phyloP scores from a whole-genome alignment of 2,888 invertebrate genomes.

The Lepidocyrtinus sp. region DNA sequence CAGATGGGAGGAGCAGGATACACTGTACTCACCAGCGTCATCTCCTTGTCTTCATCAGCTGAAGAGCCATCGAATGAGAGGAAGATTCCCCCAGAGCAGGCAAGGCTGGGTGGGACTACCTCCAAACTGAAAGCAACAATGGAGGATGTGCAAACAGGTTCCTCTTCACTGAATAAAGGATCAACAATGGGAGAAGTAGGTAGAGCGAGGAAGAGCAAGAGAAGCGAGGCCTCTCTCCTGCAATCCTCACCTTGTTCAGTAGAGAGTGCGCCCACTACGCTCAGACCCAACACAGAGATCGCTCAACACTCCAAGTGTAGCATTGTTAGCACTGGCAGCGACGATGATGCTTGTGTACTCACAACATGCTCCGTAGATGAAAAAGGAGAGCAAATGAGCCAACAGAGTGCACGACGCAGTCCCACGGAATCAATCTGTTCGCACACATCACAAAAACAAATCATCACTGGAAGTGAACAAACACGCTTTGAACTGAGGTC shows the following conservation, averaged over 20 bases:
- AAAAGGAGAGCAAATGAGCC: conserved; percentile 32
- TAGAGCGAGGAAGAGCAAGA: neutral
- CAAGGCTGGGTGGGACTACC: conserved; percentile 50
- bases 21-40: neutral
- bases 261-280: neutral
- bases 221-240: neutral
- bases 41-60: conserved; percentile 43
- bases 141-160: conserved; percentile 28
- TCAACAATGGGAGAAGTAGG: neutral
- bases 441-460: conserved; percentile 19
- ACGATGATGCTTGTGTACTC: neutral
- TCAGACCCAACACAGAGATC: neutral
- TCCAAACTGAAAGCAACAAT: conserved; percentile 38
- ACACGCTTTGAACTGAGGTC: neutral
- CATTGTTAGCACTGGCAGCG: neutral
- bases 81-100: conserved; percentile 40
- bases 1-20: neutral
- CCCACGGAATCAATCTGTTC: conserved; percentile 32
- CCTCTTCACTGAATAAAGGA: neutral
- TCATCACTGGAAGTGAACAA: neutral
- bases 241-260: neutral
- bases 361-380: neutral
- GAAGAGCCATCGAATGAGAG: conserved; percentile 49
- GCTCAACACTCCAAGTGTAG: conserved; percentile 14
- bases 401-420: conserved; percentile 40